Conservation (phyloP, 2,888 invertebrate genomes). For the Dynastes tityus region DNA sequence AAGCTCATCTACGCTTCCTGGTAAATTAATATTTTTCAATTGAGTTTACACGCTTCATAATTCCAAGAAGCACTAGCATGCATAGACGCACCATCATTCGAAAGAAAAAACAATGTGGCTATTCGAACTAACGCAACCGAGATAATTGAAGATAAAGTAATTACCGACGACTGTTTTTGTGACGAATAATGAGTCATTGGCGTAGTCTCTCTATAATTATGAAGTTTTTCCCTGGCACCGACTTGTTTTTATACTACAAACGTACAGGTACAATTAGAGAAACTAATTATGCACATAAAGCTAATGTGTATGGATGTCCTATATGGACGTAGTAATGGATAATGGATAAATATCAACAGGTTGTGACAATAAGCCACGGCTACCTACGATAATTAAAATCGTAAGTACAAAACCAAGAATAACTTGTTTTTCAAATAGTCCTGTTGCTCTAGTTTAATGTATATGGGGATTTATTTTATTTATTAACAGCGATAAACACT, state of each 20-base stretch:
- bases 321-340: neutral
- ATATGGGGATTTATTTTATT: neutral
- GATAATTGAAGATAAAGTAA: conserved; percentile 11
- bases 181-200: neutral
- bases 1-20: too few species aligned
- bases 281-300: neutral
- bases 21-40: too few species aligned
- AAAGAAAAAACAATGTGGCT: neutral
- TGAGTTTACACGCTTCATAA: too few species aligned
- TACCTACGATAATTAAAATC: neutral
- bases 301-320: neutral
- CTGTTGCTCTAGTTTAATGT: neutral
- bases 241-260: neutral
- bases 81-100: too few species aligned
- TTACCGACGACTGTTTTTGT: conserved; percentile 1
- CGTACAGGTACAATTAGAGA: conserved; percentile 5
- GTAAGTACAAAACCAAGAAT: neutral
- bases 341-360: conserved; percentile 10
- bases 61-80: too few species aligned
- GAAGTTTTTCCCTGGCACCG: neutral
- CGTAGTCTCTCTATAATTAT: neutral
- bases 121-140: neutral
- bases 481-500: neutral
- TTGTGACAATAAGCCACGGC: neutral
- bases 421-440: neutral